Conservation (phyloP, 2,888 invertebrate species). For the Rhagonycha fulva region DNA sequence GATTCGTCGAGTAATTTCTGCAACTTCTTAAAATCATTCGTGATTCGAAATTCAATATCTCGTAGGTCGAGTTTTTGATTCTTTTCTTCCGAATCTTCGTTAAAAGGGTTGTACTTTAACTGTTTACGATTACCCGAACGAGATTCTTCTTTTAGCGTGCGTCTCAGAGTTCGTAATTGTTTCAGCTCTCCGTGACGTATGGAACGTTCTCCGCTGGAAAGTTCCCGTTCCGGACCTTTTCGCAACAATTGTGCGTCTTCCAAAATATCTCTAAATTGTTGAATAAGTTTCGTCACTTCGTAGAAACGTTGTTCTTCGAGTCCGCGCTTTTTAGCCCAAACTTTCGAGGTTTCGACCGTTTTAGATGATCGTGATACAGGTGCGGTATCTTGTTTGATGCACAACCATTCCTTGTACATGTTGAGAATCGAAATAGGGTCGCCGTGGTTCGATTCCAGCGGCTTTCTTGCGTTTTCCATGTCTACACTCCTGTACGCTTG, state of each 20-base stretch:
- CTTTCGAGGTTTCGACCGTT: constrained; percentile 57
- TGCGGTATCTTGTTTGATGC: constrained; percentile 66
- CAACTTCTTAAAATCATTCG: constrained; percentile 65
- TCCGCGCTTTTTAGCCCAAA: constrained; percentile 89
- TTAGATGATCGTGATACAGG: constrained; percentile 30
- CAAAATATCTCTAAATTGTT: constrained; percentile 84
- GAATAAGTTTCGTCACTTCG: constrained; percentile 90
- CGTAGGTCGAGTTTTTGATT: constrained; percentile 49
- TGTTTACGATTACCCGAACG: constrained; percentile 75
- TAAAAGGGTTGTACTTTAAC: constrained; percentile 70
- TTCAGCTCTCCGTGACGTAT: constrained; percentile 88
- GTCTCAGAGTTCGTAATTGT: constrained; percentile 74
- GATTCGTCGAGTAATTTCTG: constrained; percentile 66
- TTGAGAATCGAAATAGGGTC: constrained; percentile 91
- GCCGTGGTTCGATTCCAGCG: constrained; percentile 91
- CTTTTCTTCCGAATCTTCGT: constrained; percentile 63
- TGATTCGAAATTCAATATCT: constrained; percentile 69
- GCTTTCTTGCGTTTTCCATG: constrained; percentile 76
- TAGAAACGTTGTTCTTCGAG: constrained; percentile 97
- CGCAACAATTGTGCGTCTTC: constrained; percentile 58
- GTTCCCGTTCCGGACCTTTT: constrained; percentile 45
- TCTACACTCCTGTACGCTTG: constrained; percentile 84
- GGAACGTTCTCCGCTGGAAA: constrained; percentile 76
- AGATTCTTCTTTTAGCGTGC: constrained; percentile 57
- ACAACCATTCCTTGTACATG: constrained; percentile 87